A percentile compares a stretch with the other conserved stretches of the same genome.
phyloP scores from a whole-genome alignment of 1,140 invertebrate genomes.

The Ips nitidus region DNA sequence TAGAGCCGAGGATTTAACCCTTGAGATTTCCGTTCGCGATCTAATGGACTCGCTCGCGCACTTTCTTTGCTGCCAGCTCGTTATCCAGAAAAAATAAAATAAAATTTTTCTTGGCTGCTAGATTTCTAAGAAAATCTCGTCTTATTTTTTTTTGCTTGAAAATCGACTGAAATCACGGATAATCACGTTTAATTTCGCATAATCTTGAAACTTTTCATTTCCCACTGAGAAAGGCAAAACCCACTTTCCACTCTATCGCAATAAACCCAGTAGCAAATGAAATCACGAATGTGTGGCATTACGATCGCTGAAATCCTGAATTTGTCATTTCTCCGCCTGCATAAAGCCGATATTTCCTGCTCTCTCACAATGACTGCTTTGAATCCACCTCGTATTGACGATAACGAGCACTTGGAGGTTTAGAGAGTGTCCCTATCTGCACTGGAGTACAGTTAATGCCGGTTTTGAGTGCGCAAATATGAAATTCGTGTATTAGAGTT shows the following conservation, averaged over 20 bases:
- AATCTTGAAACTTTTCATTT: too few species aligned
- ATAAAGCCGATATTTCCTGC: slow-evolving; percentile 2
- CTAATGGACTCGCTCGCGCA: slow-evolving; percentile 20
- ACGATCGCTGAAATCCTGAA: background rate
- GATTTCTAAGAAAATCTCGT: too few species aligned
- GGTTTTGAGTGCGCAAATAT: background rate
- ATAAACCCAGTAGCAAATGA: background rate
- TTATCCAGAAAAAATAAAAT: too few species aligned
- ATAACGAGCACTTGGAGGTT: slow-evolving; percentile 1
- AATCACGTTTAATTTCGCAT: too few species aligned
- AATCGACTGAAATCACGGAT: too few species aligned
- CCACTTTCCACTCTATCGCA: too few species aligned
- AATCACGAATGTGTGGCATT: slow-evolving; percentile 10
- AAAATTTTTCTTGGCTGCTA: too few species aligned
- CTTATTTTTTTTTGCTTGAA: too few species aligned
- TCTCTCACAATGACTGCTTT: slow-evolving; percentile 5
- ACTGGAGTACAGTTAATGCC: background rate
- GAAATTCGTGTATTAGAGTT: background rate
- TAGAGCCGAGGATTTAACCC: slow-evolving; percentile 22
- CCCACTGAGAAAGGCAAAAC: too few species aligned
- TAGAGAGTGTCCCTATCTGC: background rate
- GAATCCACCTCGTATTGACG: slow-evolving; percentile 5
- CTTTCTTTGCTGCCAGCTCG: too few species aligned
- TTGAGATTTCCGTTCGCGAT: slow-evolving; percentile 20
- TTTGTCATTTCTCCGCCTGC: slow-evolving; percentile 11